Conservation (phyloP, 2,888 invertebrate species). For the Torymus auratus region DNA sequence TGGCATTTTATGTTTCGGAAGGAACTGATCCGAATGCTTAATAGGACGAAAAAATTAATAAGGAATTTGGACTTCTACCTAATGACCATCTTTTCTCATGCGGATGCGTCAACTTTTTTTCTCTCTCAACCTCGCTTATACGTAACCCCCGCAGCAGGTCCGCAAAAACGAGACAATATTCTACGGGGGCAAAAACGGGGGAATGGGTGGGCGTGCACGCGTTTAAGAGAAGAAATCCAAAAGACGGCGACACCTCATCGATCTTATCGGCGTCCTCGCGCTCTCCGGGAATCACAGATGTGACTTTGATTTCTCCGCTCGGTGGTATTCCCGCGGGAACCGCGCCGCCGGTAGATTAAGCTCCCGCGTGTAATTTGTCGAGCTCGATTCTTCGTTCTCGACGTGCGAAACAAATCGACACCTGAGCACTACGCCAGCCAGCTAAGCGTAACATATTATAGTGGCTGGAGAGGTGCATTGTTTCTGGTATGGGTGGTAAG, state of each 20-base stretch:
- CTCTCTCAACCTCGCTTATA: too few relatives aligned
- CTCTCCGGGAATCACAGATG: constrained; percentile 73
- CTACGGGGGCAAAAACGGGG: not conserved
- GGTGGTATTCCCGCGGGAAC: constrained; percentile 71
- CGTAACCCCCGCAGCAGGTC: too few relatives aligned
- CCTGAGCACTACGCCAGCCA: constrained; percentile 47
- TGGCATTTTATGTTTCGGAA: too few relatives aligned
- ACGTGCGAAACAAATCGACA: constrained; percentile 49
- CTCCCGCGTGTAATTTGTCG: constrained; percentile 71
- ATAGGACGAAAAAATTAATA: too few relatives aligned
- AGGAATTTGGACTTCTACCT: too few relatives aligned
- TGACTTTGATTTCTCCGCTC: constrained; percentile 75
- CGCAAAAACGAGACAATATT: constrained; percentile 31
- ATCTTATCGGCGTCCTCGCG: constrained; percentile 69
- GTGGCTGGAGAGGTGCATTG: too few relatives aligned
- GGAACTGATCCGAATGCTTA: too few relatives aligned
- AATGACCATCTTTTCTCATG: too few relatives aligned
- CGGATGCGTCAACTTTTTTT: too few relatives aligned
- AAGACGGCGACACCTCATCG: constrained; percentile 69
- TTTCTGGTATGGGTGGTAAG: too few relatives aligned
- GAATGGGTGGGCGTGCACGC: constrained; percentile 21
- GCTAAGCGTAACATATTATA: constrained; percentile 40
- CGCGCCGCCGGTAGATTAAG: constrained; percentile 70
- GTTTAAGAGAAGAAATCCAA: constrained; percentile 43
- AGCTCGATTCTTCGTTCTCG: constrained; percentile 54